Base-by-base conservation (phyloP, 1,140 invertebrate species). In the Drosophila biarmipes region DNA sequence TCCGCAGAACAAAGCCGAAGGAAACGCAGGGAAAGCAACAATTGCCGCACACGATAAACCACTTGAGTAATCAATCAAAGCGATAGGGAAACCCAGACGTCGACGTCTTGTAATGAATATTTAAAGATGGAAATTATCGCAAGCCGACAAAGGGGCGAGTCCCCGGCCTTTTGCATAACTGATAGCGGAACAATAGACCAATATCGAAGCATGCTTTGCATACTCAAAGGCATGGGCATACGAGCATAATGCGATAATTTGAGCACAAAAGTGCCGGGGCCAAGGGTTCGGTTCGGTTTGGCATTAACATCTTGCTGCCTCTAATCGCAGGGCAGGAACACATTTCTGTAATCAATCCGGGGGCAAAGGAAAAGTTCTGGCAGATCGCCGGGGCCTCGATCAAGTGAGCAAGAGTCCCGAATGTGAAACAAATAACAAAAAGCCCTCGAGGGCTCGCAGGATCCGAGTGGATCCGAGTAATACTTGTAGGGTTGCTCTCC, bases 11-110 rank as follows among this genome's bases (percentile, higher is more conserved):
- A 81, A 81, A 68, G 79, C 31, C 40, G n/a, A 54, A 61, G 38
- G 34, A 67, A 48, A 57, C 38, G 40, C 35, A 75, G 62, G 73
- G 46, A 72, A 43, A 67, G 57, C 71, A 84, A 84, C 80, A 78
- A 84, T 80, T 76, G 76, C 57, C 42, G 45, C 62, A 63, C 43
- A 76, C 84, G 84, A 87, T 87, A 82, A 86, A 89, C 82, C 82
- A 87, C 82, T 87, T 82, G 71, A 87, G 82, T 89, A 87, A 87
- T 87, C 82, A 87, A 87, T 87, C 82, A 87, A 87, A 89, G 66
- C 82, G 84, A 87, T 87, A 87, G 69, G 79, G 49, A 61, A 67
- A 58, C 56, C 42, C 27, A 64, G 63, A 73, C 59, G 42, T 43
- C 55, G 63, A 51, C 62, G 68, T 81, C 78, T 87, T 78, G 82